Evolutionary conservation across 2,113 vertebrate genomes (phyloP), one percentile per base, ranked within the genome.

Genomic region (Istiophorus platypterus): DNA sequence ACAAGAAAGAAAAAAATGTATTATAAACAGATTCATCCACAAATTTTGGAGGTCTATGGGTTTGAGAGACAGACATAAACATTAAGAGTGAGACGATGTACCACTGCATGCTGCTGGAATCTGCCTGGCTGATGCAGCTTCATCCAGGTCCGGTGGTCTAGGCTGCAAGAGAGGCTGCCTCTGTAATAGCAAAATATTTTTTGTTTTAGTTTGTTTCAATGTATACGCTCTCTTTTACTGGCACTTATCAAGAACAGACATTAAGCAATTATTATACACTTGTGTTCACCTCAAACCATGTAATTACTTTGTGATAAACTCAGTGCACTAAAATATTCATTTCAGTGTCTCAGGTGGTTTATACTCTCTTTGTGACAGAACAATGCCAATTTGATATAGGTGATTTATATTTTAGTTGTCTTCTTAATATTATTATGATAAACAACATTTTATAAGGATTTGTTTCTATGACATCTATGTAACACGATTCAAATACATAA

Each of bases 151-250:
- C 58, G 74, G 66, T 42, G 68, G 14, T 41, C 10, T 18, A 4
- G 91, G 62, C 7, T 87, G 78, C 62, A 96, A 49, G 51, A 95
- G 89, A 57, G 90, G 90, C 47, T 80, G 82, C 66, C 90, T 95
- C 95, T 96, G 86, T 72, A 94, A 92, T 15, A 80, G 7, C 1
- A 83, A 5, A 54, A 3, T 7, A 12, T 24, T 27, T 66, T n/a
- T n/a, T n/a, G n/a, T n/a, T n/a, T n/a, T n/a, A n/a, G 31, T 34
- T 34, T 34, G 52, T 54, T 6, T 64, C 69, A 65, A 56, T 7
- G 47, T 26, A 37, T 56, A 9, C 47, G 29, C 5, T 47, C 14
- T 13, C 3, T 56, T 56, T 56, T 4, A 61, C 58, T 31, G 4
- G 14, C 20, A 61, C 20, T 61, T 69, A 62, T 54, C 5, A 72